Evolutionary conservation across 2,888 invertebrate genomes (phyloP).

Genomic region (Zaprionus bogoriensis): DNA sequence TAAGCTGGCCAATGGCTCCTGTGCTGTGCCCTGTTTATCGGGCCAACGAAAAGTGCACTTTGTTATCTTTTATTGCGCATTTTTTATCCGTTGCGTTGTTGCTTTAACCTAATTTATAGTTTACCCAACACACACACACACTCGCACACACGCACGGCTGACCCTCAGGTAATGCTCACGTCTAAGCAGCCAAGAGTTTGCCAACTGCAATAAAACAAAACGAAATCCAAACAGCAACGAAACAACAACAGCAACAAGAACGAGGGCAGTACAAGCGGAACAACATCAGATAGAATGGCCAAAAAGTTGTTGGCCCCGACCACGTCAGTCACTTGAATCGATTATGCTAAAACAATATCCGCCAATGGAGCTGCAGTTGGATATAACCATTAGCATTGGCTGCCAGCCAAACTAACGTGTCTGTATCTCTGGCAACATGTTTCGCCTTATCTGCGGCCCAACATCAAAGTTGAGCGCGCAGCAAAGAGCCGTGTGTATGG

Average conservation of each 20-base stretch:
- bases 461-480: constrained; percentile 59
- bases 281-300: constrained; percentile 23
- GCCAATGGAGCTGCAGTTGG: constrained; percentile 58
- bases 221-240: constrained; percentile 47
- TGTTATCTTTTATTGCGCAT: constrained; percentile 79
- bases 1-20: constrained; percentile 39
- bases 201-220: constrained; percentile 76
- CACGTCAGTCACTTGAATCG: constrained; percentile 75
- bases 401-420: constrained; percentile 1
- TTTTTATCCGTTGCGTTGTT: constrained; percentile 60
- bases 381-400: constrained; percentile 61
- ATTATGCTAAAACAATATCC: constrained; percentile 81
- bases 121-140: constrained; percentile 47
- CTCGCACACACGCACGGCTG: constrained; percentile 17
- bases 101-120: constrained; percentile 78
- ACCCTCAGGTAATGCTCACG: constrained; percentile 58
- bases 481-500: constrained; percentile 13
- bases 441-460: constrained; percentile 51
- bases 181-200: constrained; percentile 50
- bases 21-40: constrained; percentile 52
- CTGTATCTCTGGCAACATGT: constrained; percentile 53
- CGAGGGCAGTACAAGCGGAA: too few relatives aligned
- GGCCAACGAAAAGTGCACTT: constrained; percentile 75
- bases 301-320: constrained; percentile 40
- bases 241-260: constrained; percentile 16